These are phyloP conservation scores for Urocitellus parryii DNA, from an alignment of 2,113 vertebrate species.

Conservation along the genomic window DNA sequence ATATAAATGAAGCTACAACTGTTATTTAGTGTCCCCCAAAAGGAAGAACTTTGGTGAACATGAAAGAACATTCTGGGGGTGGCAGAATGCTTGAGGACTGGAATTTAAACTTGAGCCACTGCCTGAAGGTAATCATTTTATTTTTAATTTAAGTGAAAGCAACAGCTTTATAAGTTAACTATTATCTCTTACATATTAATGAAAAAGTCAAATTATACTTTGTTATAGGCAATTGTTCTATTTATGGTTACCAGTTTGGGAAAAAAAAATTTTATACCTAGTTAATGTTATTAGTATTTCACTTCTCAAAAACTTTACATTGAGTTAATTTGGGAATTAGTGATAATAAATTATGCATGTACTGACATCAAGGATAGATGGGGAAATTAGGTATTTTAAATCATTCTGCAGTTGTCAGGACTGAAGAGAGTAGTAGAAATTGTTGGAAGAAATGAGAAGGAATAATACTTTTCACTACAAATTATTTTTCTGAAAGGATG, in stretches of 20 bases:
- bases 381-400: conserved; percentile 40
- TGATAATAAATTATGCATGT: not conserved
- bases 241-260: conserved; percentile 36
- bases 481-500: not conserved
- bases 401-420: not conserved
- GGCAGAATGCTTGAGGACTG: conserved; percentile 56
- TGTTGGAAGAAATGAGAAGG: not conserved
- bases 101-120: conserved; percentile 64
- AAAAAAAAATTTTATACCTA: conserved; percentile 59
- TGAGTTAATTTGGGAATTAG: conserved; percentile 29
- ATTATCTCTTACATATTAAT: conserved; percentile 23
- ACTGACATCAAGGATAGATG: conserved; percentile 35
- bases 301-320: conserved; percentile 29
- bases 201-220: conserved; percentile 49
- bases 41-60: conserved; percentile 57
- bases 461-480: conserved; percentile 8
- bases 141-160: conserved; percentile 39
- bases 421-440: conserved; percentile 11
- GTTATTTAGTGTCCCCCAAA: conserved; percentile 20
- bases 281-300: conserved; percentile 57
- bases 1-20: conserved; percentile 40
- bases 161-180: conserved; percentile 14
- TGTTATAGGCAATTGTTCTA: conserved; percentile 33
- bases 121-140: conserved; percentile 71
- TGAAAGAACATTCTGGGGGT: conserved; percentile 13